Evolutionary conservation across 1,140 invertebrate species (phyloP), one percentile per base, ranked within the genome.

Genomic region (Drosophila arawakana): DNA sequence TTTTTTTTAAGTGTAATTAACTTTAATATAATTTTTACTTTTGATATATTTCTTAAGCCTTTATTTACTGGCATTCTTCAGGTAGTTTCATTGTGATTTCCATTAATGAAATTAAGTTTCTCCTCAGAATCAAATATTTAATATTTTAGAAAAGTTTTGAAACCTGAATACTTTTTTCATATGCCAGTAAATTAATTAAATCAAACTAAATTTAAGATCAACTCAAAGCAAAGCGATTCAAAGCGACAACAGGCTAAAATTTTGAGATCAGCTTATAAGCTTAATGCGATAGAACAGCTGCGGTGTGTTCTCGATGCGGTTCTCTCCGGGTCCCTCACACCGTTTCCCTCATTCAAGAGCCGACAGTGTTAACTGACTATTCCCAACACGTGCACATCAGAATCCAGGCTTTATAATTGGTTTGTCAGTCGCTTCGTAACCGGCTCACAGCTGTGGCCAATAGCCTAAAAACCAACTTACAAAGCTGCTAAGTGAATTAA

Each of bases 401-500:
- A 71, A 78, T 81, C 82, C 57, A 50, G 34, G 82, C 82, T 82
- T 80, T 88, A 88, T 88, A 86, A 86, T 86, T 86, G 83, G 83
- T 88, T 88, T 86, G 82, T 79, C 82, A 74, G 75, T 55, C 72
- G 70, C 57, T 65, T 69, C 76, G 66, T 65, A 81, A 67, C 71
- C 71, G 75, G 75, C 81, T 80, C 39, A 67, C 74, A 74, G 57
- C 59, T 47, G 65, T 60, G 21, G 39, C 55, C 71, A 65, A 79
- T 61, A 50, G 47, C 43, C 52, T 58, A 59, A 66, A 66, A 86
- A 76, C 57, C 79, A 77, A 86, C 63, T 72, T 81, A 25, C 60
- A 78, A 67, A 84, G 72, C 71, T 73, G 79, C 72, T 86, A 86
- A 86, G 82, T 86, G 82, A 86, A 86, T 86, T 88, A 86, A 88